Conservation (phyloP, 2,113 vertebrate genomes). For the Vombatus ursinus region DNA sequence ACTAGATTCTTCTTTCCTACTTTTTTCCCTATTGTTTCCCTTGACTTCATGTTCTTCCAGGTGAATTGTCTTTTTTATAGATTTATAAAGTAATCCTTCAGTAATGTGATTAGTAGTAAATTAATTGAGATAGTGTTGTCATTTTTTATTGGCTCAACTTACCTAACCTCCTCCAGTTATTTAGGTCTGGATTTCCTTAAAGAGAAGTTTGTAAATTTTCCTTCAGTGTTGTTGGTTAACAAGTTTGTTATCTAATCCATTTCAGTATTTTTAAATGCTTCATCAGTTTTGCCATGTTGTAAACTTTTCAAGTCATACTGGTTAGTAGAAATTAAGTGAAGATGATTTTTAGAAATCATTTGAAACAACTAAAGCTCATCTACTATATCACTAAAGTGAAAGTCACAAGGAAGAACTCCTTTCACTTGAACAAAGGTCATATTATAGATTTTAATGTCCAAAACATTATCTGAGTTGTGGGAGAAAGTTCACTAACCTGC, state of each 20-base stretch:
- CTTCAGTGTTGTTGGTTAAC: slow-evolving; percentile 38
- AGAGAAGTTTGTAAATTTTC: neutral
- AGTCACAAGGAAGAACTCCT: slow-evolving; percentile 10
- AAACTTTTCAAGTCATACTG: neutral
- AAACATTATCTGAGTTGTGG: slow-evolving; percentile 35
- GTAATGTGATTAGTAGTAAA: neutral
- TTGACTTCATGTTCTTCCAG: neutral
- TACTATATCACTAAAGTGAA: neutral
- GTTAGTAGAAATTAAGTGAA: neutral
- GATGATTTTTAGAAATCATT: neutral
- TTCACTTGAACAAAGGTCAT: slow-evolving; percentile 41
- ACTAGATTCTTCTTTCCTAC: neutral
- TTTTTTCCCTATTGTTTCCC: neutral
- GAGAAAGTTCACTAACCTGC: slow-evolving; percentile 60
- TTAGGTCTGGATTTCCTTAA: neutral
- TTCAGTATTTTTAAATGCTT: slow-evolving; percentile 27
- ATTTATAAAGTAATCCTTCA: neutral
- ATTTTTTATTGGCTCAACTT: neutral
- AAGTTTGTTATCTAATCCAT: slow-evolving; percentile 33
- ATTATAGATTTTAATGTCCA: slow-evolving; percentile 1
- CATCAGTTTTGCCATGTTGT: slow-evolving; percentile 27
- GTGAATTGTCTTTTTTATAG: neutral
- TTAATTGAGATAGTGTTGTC: neutral
- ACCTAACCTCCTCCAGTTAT: neutral
- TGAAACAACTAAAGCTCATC: neutral